Conservation (phyloP, 2,113 vertebrate genomes). For the Psephotus haematonotus region DNA sequence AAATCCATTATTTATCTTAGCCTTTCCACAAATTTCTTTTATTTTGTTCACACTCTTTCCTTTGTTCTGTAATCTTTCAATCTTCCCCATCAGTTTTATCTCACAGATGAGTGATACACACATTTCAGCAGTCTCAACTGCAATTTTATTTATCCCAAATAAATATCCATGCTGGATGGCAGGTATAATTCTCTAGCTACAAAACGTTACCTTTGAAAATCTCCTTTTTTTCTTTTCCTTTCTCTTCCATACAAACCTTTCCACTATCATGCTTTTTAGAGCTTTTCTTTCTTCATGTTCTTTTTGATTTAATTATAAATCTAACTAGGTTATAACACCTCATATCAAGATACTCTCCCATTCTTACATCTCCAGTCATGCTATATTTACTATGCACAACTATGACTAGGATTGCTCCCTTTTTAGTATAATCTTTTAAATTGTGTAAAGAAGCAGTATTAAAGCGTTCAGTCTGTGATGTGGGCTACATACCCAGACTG, state of each 20-base stretch:
- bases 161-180: not conserved
- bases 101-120: slow-evolving; percentile 24
- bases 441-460: not conserved
- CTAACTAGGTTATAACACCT: not conserved
- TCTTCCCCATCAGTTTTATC: slow-evolving; percentile 15
- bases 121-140: slow-evolving; percentile 7
- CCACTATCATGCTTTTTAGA: not conserved
- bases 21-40: not conserved
- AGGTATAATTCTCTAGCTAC: slow-evolving; percentile 16
- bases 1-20: slow-evolving; percentile 19
- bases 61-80: slow-evolving; percentile 42
- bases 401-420: not conserved
- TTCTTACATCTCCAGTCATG: not conserved
- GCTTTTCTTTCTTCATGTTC: not conserved
- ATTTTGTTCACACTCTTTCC: not conserved
- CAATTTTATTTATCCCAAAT: slow-evolving; percentile 35
- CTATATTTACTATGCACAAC: not conserved
- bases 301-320: slow-evolving; percentile 7
- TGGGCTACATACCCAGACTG: not conserved
- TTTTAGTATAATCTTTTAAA: slow-evolving; percentile 2
- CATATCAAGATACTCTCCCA: not conserved
- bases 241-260: not conserved
- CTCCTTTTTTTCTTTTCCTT: not conserved
- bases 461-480: not conserved
- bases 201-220: slow-evolving; percentile 20